Conservation (phyloP, 2,888 invertebrate species). For the Mimas tiliae region DNA sequence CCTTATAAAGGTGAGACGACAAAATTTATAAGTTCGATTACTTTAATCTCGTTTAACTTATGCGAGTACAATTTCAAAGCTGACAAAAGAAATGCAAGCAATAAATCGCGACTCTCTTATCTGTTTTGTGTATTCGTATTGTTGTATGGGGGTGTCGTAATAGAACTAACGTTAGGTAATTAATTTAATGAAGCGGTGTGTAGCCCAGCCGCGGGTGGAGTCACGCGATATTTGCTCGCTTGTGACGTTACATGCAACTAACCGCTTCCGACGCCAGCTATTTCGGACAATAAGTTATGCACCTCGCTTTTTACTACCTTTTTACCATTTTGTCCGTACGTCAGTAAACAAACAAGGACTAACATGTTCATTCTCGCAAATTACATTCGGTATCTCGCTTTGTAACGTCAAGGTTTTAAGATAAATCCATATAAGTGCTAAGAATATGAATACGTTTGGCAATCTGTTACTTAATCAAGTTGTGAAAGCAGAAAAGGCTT, state of each 20-base stretch:
- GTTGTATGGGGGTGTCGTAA: constrained; percentile 71
- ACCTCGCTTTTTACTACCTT: constrained; percentile 41
- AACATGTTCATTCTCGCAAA: constrained; percentile 16
- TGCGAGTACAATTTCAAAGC: constrained; percentile 85
- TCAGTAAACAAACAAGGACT: constrained; percentile 19
- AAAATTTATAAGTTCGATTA: constrained; percentile 86
- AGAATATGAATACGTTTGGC: too few species aligned
- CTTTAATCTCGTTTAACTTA: constrained; percentile 85
- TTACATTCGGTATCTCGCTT: neutral
- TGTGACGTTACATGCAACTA: constrained; percentile 54
- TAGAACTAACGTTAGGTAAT: constrained; percentile 78
- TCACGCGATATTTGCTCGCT: constrained; percentile 76
- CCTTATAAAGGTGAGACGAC: constrained; percentile 84
- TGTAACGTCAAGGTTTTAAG: neutral
- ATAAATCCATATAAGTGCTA: neutral
- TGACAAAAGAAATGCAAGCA: constrained; percentile 85
- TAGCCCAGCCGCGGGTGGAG: constrained; percentile 37
- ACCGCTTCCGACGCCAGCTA: constrained; percentile 53
- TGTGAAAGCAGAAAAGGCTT: too few species aligned
- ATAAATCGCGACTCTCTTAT: constrained; percentile 79
- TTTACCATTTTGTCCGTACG: constrained; percentile 10
- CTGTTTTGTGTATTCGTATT: constrained; percentile 79
- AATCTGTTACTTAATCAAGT: too few species aligned
- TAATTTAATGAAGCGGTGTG: constrained; percentile 79
- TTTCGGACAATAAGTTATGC: constrained; percentile 67